Conservation (phyloP, 1,140 invertebrate genomes). For the Drosophila arizonae region DNA sequence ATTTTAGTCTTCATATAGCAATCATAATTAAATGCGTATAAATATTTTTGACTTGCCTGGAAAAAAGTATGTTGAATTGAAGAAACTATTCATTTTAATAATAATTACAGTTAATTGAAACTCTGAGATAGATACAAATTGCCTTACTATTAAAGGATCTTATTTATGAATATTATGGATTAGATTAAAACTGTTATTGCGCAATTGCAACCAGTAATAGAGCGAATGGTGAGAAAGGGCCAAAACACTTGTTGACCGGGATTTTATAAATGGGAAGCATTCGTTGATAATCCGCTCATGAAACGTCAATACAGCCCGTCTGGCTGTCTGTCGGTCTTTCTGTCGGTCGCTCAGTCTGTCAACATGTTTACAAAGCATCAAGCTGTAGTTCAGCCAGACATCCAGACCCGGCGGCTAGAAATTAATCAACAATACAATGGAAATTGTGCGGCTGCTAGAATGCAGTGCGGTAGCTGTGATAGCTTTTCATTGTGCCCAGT, state of each 20-base stretch:
- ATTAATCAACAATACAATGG: slow-evolving; percentile 78
- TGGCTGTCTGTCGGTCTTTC: slow-evolving; percentile 51
- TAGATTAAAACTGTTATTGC: slow-evolving; percentile 9
- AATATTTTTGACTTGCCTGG: too few relatives aligned
- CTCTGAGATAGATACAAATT: too few relatives aligned
- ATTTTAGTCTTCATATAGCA: too few relatives aligned
- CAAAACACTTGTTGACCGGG: slow-evolving; percentile 62
- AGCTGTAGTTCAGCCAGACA: slow-evolving; percentile 16
- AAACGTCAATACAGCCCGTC: slow-evolving; percentile 68
- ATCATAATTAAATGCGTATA: too few relatives aligned
- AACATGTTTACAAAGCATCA: slow-evolving; percentile 74
- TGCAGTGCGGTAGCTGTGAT: slow-evolving; percentile 46
- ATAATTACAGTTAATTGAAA: too few relatives aligned
- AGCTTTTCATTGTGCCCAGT: slow-evolving; percentile 52
- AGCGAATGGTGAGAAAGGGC: slow-evolving; percentile 30
- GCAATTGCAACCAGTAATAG: slow-evolving; percentile 10
- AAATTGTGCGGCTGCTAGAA: slow-evolving; percentile 68
- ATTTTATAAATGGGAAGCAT: slow-evolving; percentile 11
- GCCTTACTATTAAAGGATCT: too few relatives aligned
- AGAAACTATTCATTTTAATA: too few relatives aligned
- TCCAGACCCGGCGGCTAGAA: slow-evolving; percentile 62
- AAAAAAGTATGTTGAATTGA: too few relatives aligned
- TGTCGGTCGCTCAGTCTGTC: slow-evolving; percentile 44
- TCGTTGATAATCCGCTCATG: slow-evolving; percentile 74
- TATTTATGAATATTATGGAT: background rate